phyloP scores from a whole-genome alignment of 2,113 vertebrate genomes.

The Xiphophorus maculatus region DNA sequence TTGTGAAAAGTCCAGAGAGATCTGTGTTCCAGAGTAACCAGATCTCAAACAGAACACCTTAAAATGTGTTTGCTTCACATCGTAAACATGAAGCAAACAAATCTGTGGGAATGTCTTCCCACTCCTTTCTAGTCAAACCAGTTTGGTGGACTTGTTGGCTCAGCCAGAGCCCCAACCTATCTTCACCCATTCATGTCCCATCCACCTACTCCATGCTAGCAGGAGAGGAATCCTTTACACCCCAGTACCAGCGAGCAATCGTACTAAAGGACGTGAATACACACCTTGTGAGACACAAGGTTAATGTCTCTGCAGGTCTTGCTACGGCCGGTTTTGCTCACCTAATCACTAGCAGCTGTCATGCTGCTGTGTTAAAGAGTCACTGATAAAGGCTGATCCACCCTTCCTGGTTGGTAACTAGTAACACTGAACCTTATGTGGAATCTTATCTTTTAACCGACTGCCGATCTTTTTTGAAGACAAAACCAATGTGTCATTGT shows the following conservation, averaged over 20 bases:
- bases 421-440: neutral
- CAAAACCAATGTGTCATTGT: neutral
- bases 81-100: neutral
- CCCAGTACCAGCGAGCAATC: neutral
- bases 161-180: constrained; percentile 19
- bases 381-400: constrained; percentile 13
- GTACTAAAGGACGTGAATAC: neutral
- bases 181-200: constrained; percentile 6
- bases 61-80: neutral
- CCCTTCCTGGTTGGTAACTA: constrained; percentile 2
- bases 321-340: neutral
- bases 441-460: neutral
- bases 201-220: neutral
- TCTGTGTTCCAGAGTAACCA: too few relatives aligned
- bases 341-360: constrained; percentile 8
- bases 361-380: constrained; percentile 13
- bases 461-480: neutral
- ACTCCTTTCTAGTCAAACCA: constrained; percentile 30
- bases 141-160: constrained; percentile 6
- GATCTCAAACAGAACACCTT: too few relatives aligned
- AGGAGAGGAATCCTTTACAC: neutral
- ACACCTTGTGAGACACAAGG: neutral
- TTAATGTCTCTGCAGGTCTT: neutral
- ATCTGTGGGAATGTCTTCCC: constrained; percentile 8
- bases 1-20: too few relatives aligned